Evolutionary conservation across 2,888 invertebrate species (phyloP).

Genomic region (Torymus auratus): DNA sequence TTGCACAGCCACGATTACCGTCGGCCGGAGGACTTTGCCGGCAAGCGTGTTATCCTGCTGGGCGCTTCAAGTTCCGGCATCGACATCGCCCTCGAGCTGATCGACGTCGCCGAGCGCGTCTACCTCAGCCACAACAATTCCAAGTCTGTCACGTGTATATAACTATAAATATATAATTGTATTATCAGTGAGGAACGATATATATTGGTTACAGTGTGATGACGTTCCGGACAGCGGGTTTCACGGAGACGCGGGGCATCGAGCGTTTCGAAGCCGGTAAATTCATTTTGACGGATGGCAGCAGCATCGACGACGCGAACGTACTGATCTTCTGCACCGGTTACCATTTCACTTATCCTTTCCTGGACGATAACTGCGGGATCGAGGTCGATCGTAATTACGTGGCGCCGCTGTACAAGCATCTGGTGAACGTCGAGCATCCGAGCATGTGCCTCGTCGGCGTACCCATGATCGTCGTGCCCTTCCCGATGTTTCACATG

Average conservation of each 20-base stretch:
- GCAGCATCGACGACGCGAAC: slow-evolving; percentile 80
- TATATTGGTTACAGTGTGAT: slow-evolving; percentile 74
- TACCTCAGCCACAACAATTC: slow-evolving; percentile 79
- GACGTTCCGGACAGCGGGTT: slow-evolving; percentile 79
- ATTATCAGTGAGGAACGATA: too few relatives aligned
- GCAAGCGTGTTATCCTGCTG: slow-evolving; percentile 5
- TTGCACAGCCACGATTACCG: slow-evolving; percentile 40
- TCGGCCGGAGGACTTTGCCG: slow-evolving; percentile 22
- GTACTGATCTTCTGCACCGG: slow-evolving; percentile 87
- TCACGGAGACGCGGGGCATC: slow-evolving; percentile 72
- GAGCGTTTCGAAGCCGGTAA: slow-evolving; percentile 76
- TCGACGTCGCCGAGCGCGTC: slow-evolving; percentile 65
- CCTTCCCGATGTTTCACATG: slow-evolving; percentile 84
- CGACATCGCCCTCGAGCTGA: slow-evolving; percentile 33
- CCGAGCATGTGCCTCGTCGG: slow-evolving; percentile 89
- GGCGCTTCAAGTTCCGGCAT: slow-evolving; percentile 25
- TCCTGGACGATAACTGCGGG: slow-evolving; percentile 81
- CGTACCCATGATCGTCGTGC: slow-evolving; percentile 83
- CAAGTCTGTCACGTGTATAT: slow-evolving; percentile 67
- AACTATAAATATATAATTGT: neutral
- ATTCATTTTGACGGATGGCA: slow-evolving; percentile 81
- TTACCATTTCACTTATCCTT: slow-evolving; percentile 84
- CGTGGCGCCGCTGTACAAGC: slow-evolving; percentile 85
- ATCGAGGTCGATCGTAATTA: slow-evolving; percentile 78
- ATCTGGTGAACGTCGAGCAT: slow-evolving; percentile 85